phyloP scores from a whole-genome alignment of 2,888 invertebrate species.

The Pammene fasciana region DNA sequence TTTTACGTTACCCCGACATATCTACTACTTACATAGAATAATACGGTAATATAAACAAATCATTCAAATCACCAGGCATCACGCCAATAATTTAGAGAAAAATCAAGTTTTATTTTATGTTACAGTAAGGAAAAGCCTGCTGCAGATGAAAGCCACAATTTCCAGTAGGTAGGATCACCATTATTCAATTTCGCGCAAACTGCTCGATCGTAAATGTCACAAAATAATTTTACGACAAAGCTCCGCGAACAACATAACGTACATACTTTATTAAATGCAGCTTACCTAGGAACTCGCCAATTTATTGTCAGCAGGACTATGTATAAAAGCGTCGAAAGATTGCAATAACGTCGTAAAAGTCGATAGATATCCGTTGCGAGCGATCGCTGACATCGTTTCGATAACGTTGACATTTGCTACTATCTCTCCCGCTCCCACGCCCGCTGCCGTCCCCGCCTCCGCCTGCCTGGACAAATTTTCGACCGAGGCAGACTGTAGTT shows the following conservation, averaged over 20 bases:
- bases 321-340: slow-evolving; percentile 54
- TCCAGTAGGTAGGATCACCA: slow-evolving; percentile 17
- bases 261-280: slow-evolving; percentile 40
- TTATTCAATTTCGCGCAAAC: slow-evolving; percentile 39
- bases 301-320: slow-evolving; percentile 50
- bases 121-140: background rate
- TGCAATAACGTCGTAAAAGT: slow-evolving; percentile 55
- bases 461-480: slow-evolving; percentile 74
- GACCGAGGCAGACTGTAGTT: slow-evolving; percentile 76
- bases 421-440: slow-evolving; percentile 55
- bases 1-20: slow-evolving; percentile 6
- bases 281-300: slow-evolving; percentile 37
- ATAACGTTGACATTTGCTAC: slow-evolving; percentile 75
- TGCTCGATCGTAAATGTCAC: slow-evolving; percentile 39
- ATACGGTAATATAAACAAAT: background rate
- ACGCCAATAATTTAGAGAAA: too few relatives aligned
- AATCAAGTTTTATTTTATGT: background rate
- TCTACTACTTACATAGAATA: background rate
- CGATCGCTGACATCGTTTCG: slow-evolving; percentile 78
- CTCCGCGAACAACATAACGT: slow-evolving; percentile 34
- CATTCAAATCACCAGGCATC: background rate
- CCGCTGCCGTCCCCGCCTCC: slow-evolving; percentile 51
- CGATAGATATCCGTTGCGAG: slow-evolving; percentile 67
- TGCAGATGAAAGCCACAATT: slow-evolving; percentile 6
- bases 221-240: slow-evolving; percentile 41